Base-by-base conservation (phyloP, 2,888 invertebrate species). In the Taphrorychus bicolor region DNA sequence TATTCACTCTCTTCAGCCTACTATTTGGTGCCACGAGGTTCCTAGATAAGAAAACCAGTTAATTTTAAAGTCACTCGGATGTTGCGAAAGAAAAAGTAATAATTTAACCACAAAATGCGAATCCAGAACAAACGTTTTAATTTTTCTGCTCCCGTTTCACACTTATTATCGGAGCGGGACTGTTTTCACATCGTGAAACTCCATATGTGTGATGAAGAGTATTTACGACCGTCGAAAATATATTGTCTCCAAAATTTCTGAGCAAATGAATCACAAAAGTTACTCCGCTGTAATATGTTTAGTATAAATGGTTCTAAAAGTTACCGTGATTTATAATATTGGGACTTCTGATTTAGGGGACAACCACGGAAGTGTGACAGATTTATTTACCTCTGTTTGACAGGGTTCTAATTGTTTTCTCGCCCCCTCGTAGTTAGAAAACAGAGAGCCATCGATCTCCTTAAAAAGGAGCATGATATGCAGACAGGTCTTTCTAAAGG, bases 131-230 rank as follows among this genome's bases (percentile, higher is more conserved):
- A n/a, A 4, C 11, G 58, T 53, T 66, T 58, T 45, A 61, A 58
- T 61, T 58, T 61, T 61, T 48, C 18, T 9, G 40, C 19, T 56
- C 32, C 22, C 48, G 17, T 54, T 54, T 41, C 51, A 19, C 58
- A 52, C 58, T 57, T 69, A 65, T 65, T 69, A 58, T 60, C 24
- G n/a, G 45, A 61, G 54, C 32, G 45, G 56, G 56, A 41, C 49
- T 60, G 54, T 69, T 64, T 69, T 69, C 61, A 22, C 53, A 54
- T 73, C 73, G 66, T 67, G 71, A 72, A 73, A 71, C 69, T 74
- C 72, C 72, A 73, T 71, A 70, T 74, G 72, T 73, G 73, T 72
- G 73, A 73, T 73, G 73, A 70, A 72, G 71, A 72, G 72, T 75
- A 75, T 75, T 75, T 75, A 75, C 73, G 59, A 70, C 65, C 70